Base-by-base conservation (phyloP, 2,113 vertebrate species). In the Anhinga rufa region DNA sequence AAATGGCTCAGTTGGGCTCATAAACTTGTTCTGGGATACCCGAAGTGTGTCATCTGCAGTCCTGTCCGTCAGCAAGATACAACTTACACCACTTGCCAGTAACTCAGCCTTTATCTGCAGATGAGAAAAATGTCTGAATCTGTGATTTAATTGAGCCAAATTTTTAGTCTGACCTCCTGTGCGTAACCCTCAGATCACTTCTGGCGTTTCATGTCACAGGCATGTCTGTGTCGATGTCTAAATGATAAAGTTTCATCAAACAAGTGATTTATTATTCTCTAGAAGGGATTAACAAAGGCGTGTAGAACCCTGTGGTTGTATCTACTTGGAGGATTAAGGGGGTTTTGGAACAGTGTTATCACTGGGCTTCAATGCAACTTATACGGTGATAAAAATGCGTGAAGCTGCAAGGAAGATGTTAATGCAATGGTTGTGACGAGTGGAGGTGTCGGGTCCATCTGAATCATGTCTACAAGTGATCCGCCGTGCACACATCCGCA, bases 31-130 rank as follows among this genome's bases (percentile, higher is more conserved):
- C 61, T 64, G 85, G 62, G 64, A 26, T 71, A 68, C 68, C 64
- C 48, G 68, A 46, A 83, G 2, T 28, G 44, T 64, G 83, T 92
- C 31, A 2, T 38, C 84, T 60, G 65, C 70, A 22, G 52, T 29
- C 4, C 1, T 46, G 79, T 51, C 20, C 8, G 24, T 55, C 69
- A 64, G 68, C 26, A n/a, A 75, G 60, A 26, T 49, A 36, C 24
- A 54, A 2, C 57, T 94, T 21, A n/a, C 86, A 64, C 83, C 86
- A 40, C 88, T 65, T 84, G 52, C 48, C 92, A 84, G 55, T 48
- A 94, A 17, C 55, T 78, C 86, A 64, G 64, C 78, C 90, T 93
- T 94, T 88, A 90, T 51, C 86, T 92, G 57, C 40, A 92, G 55
- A 86, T 81, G 79, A 96, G 68, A 92, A 78, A 88, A 75, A 22